These are phyloP conservation scores for Pocillopora damicornis DNA, from an alignment of 64 coral and sea anemone genomes.

Conservation along the genomic window DNA sequence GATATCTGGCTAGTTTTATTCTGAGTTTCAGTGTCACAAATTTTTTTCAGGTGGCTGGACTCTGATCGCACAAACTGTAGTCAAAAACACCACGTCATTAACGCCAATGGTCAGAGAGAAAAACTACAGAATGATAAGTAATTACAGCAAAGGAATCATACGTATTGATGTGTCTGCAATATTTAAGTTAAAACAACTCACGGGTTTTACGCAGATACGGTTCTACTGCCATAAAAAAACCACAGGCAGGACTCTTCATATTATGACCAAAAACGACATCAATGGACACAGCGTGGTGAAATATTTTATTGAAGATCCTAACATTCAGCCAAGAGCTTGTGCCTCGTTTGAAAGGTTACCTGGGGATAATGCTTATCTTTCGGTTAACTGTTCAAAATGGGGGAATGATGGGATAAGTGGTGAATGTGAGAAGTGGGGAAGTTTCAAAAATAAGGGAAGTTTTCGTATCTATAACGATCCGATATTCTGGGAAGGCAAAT, in stretches of 20 bases:
- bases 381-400: constrained; percentile 56
- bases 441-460: not conserved
- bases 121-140: constrained; percentile 47
- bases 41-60: constrained; percentile 65
- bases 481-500: constrained; percentile 37
- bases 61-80: constrained; percentile 45
- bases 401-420: constrained; percentile 13
- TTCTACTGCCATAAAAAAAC: constrained; percentile 50
- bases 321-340: constrained; percentile 35
- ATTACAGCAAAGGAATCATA: constrained; percentile 41
- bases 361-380: constrained; percentile 50
- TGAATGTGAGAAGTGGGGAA: constrained; percentile 44
- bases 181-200: constrained; percentile 22
- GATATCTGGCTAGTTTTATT: not conserved
- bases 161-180: constrained; percentile 38
- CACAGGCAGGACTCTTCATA: constrained; percentile 67
- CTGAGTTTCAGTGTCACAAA: not conserved
- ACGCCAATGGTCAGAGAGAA: not conserved
- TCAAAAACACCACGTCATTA: constrained; percentile 3
- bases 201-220: constrained; percentile 53
- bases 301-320: constrained; percentile 27
- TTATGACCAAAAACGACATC: constrained; percentile 52
- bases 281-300: constrained; percentile 21
- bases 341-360: constrained; percentile 41
- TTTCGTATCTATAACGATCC: constrained; percentile 59